Percentiles rank a stretch among this genome's conserved stretches.
Evolutionary conservation across 1,140 invertebrate genomes (phyloP).

Genomic region (Ips nitidus): DNA sequence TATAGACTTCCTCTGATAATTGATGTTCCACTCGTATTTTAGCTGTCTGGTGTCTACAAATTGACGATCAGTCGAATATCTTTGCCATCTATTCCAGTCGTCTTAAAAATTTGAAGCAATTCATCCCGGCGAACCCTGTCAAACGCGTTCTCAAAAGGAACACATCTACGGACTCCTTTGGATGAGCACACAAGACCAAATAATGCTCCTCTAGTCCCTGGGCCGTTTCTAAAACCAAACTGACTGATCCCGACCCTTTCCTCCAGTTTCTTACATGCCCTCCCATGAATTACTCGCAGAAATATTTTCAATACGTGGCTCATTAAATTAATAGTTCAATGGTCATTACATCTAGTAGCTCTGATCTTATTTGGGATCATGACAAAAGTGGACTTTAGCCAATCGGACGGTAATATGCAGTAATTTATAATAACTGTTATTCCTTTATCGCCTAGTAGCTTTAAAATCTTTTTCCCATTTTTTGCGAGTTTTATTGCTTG

Average conservation of each 20-base stretch:
- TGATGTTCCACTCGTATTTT: conserved; percentile 19
- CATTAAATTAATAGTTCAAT: conserved; percentile 16
- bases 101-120: too few relatives aligned
- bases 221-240: too few relatives aligned
- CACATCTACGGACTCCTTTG: conserved; percentile 16
- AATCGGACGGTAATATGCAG: too few relatives aligned
- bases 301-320: conserved; percentile 12
- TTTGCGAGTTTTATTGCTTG: too few relatives aligned
- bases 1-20: conserved; percentile 37
- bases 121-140: conserved; percentile 12
- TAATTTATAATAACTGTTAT: too few relatives aligned
- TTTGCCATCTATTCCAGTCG: conserved; percentile 24
- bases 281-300: conserved; percentile 30
- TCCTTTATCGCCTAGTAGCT: too few relatives aligned
- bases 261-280: conserved; percentile 27
- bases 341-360: conserved; percentile 6
- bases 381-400: neutral
- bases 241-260: too few relatives aligned
- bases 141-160: conserved; percentile 26
- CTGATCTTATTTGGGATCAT: conserved; percentile 6
- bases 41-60: conserved; percentile 10
- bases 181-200: conserved; percentile 23
- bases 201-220: conserved; percentile 20
- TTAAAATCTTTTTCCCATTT: too few relatives aligned
- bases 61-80: conserved; percentile 19